These are phyloP conservation scores for Anthopleura sola DNA, from an alignment of 64 coral and sea anemone species.

Conservation along the genomic window DNA sequence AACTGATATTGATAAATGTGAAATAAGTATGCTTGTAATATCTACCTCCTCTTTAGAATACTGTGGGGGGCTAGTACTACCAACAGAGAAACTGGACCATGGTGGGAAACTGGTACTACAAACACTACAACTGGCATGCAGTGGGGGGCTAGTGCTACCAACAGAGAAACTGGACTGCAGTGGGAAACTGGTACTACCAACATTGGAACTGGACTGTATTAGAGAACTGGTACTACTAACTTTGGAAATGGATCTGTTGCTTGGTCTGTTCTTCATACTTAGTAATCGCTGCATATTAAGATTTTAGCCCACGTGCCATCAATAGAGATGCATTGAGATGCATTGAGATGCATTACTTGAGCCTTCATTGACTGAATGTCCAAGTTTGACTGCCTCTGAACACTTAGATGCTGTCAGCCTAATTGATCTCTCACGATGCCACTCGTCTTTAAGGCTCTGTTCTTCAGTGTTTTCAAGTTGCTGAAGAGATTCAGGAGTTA, in stretches of 20 bases:
- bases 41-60: neutral
- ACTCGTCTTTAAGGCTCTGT: slow-evolving; percentile 51
- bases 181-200: neutral
- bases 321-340: neutral
- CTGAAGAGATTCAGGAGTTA: neutral
- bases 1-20: neutral
- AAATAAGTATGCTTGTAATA: neutral
- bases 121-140: too few species aligned
- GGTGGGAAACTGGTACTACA: too few species aligned
- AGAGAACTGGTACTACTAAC: neutral
- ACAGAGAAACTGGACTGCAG: too few species aligned
- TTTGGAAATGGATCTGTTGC: too few species aligned
- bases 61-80: too few species aligned
- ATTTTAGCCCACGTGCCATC: slow-evolving; percentile 13
- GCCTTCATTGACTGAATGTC: neutral
- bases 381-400: slow-evolving; percentile 3
- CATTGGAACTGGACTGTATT: neutral
- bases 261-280: slow-evolving; percentile 39
- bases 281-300: slow-evolving; percentile 3
- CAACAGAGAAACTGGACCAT: too few species aligned
- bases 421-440: neutral
- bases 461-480: slow-evolving; percentile 38
- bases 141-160: too few species aligned
- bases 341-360: neutral
- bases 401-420: slow-evolving; percentile 26